Base-by-base conservation (phyloP, 2,113 vertebrate genomes). In the Triplophysa tibetana region DNA sequence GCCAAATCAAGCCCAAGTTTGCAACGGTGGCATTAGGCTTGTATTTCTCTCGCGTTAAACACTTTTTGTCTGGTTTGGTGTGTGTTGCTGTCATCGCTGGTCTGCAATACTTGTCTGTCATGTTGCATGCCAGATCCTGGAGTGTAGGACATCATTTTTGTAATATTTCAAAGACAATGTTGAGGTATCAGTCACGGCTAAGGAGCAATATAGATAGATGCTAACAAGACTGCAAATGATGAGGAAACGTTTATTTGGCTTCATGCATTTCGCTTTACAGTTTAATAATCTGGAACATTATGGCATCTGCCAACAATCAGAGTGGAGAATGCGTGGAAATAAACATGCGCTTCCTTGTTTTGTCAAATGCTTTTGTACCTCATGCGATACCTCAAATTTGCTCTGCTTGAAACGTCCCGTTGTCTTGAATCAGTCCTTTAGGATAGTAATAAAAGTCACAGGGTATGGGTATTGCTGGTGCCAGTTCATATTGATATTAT, bases 221-320 rank as follows among this genome's bases (percentile, higher is more conserved):
- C 19, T 80, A 85, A 88, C 83, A 84, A 72, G 82, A 81, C 73
- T 70, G 62, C 80, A 80, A 74, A 70, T 64, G 14, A 81, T 56
- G 80, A 85, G 75, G 78, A 80, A 60, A 85, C 78, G 68, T 89
- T 90, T 86, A 79, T 89, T 85, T 88, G 85, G 77, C 75, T 80
- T 79, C 80, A 81, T 69, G 75, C 75, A 82, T 80, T 84, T 80
- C 81, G 78, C 66, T 86, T 84, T 82, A 83, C 83, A 64, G 81
- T 78, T 86, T 87, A 88, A 86, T 89, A 86, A 90, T 75, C 88
- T 90, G 89, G 87, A 91, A 90, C 94, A 93, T 91, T 93, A 93
- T 93, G 91, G 92, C 95, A 96, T 96, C 96, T 97, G 95, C 93
- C 93, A 94, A 92, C 92, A 94, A 96, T 96, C 93, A 94, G 91